These are phyloP conservation scores for Hippocampus barbouri DNA, from an alignment of 2,113 vertebrate species.

Conservation along the genomic window DNA sequence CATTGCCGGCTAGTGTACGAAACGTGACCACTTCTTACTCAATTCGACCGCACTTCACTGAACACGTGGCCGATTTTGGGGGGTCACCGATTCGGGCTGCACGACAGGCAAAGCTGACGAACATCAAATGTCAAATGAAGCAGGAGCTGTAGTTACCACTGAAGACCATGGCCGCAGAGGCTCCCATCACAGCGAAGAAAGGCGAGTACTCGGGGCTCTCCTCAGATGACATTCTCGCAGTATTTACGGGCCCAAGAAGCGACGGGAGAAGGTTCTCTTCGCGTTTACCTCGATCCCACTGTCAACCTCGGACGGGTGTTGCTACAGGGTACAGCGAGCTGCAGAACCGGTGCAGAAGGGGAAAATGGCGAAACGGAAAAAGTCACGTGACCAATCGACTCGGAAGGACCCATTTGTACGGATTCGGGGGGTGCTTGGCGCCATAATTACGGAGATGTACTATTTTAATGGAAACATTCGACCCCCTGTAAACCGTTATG, in stretches of 20 bases:
- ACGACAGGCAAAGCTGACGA: neutral
- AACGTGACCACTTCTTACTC: constrained; percentile 8
- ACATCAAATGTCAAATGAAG: constrained; percentile 21
- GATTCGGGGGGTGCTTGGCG: constrained; percentile 29
- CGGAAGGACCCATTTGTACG: constrained; percentile 44
- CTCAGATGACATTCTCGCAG: constrained; percentile 65
- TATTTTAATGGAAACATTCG: neutral
- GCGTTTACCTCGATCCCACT: constrained; percentile 19
- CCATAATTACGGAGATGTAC: neutral
- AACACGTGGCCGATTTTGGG: neutral
- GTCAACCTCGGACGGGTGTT: constrained; percentile 22
- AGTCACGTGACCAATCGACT: constrained; percentile 68
- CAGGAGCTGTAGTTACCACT: constrained; percentile 77
- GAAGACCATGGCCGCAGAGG: constrained; percentile 92
- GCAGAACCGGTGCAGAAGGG: constrained; percentile 61
- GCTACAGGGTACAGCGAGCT: neutral
- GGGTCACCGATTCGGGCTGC: neutral
- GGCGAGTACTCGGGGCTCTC: constrained; percentile 83
- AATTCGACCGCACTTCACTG: neutral
- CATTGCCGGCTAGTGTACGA: constrained; percentile 44
- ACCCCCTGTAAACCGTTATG: fast-evolving
- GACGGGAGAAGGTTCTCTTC: constrained; percentile 22
- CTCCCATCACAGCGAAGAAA: constrained; percentile 96
- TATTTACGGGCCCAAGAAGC: constrained; percentile 41
- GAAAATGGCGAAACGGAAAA: constrained; percentile 79